Percentiles rank a stretch among this genome's conserved stretches.
These are phyloP conservation scores for Cyprinus carpio DNA, from an alignment of 2,113 vertebrate species.

Conservation along the genomic window DNA sequence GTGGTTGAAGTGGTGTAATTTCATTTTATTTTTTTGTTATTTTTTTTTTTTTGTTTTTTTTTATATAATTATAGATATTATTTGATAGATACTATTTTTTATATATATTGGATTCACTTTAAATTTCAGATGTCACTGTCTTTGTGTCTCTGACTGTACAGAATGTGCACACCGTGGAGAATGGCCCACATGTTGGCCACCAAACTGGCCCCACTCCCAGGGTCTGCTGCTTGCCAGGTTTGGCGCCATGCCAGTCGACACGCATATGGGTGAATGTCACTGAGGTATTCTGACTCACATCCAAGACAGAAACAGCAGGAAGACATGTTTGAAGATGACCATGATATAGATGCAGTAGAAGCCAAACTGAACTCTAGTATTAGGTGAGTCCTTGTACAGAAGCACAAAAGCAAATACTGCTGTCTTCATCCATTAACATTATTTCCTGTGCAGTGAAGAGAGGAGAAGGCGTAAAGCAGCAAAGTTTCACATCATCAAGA, in stretches of 20 bases:
- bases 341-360: constrained; percentile 61
- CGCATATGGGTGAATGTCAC: constrained; percentile 18
- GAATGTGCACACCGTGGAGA: constrained; percentile 60
- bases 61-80: not conserved
- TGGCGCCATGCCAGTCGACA: constrained; percentile 57
- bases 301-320: constrained; percentile 45
- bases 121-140: not conserved
- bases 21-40: too few relatives aligned
- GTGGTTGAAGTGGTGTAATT: too few relatives aligned
- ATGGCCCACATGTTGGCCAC: constrained; percentile 50
- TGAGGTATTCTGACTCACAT: not conserved
- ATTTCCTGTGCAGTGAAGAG: constrained; percentile 63
- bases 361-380: constrained; percentile 65
- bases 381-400: constrained; percentile 60
- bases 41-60: too few relatives aligned
- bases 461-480: constrained; percentile 64
- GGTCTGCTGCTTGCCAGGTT: not conserved
- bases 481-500: constrained; percentile 75
- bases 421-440: not conserved
- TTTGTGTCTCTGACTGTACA: constrained; percentile 12
- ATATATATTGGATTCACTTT: not conserved
- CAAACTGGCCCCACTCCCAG: constrained; percentile 37
- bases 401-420: not conserved
- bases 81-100: not conserved
- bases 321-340: constrained; percentile 51